These are phyloP conservation scores for Bufo gargarizans DNA, from an alignment of 2,113 vertebrate species.

Conservation along the genomic window DNA sequence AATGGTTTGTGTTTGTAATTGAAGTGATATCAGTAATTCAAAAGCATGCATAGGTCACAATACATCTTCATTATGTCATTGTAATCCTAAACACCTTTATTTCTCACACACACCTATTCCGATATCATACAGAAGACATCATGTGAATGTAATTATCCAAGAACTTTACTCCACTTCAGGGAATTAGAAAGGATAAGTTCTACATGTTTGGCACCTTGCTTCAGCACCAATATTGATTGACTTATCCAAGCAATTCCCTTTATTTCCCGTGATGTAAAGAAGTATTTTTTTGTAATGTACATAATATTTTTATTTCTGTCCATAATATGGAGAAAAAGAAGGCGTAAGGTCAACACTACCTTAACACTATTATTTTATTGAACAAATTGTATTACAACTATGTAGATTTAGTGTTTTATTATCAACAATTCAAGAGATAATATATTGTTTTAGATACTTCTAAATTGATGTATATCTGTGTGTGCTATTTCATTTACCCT, in stretches of 20 bases:
- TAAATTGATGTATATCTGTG: too few relatives aligned
- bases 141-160: background rate
- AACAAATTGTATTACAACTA: too few relatives aligned
- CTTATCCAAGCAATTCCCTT: background rate
- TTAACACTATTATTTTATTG: background rate
- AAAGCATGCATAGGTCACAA: constrained; percentile 41
- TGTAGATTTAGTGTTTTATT: too few relatives aligned
- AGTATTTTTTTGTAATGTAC: background rate
- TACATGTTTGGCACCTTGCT: background rate
- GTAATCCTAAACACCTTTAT: constrained; percentile 27
- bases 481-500: too few relatives aligned
- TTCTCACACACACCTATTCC: background rate
- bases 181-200: background rate
- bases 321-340: background rate
- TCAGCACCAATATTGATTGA: background rate
- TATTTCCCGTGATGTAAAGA: background rate
- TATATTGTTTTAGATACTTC: too few relatives aligned
- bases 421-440: too few relatives aligned
- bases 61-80: constrained; percentile 49
- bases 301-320: background rate
- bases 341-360: background rate
- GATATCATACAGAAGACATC: background rate
- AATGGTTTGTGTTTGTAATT: constrained; percentile 45
- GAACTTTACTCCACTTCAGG: background rate
- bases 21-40: constrained; percentile 36